Percentiles rank a stretch among this genome's conserved stretches.
phyloP scores from a whole-genome alignment of 2,113 vertebrate species.

The Eurypyga helias region DNA sequence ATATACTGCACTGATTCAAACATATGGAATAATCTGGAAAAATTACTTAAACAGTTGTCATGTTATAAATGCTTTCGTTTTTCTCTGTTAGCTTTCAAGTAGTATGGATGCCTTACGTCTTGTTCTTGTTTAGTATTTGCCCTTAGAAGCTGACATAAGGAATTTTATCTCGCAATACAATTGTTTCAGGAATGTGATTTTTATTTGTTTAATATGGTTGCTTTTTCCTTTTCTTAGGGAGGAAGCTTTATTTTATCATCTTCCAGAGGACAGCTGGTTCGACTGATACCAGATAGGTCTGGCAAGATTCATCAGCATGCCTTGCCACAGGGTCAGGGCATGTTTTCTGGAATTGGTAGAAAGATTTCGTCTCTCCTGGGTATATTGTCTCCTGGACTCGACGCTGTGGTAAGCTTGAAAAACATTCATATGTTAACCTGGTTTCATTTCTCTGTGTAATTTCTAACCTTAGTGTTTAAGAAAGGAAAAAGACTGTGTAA shows the following conservation, averaged over 20 bases:
- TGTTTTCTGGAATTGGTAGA: conserved; percentile 94
- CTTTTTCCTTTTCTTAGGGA: conserved; percentile 75
- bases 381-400: conserved; percentile 86
- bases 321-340: conserved; percentile 88
- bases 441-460: not conserved
- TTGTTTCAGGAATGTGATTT: not conserved
- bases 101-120: not conserved
- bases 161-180: not conserved
- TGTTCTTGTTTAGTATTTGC: not conserved
- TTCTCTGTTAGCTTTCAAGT: not conserved
- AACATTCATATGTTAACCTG: not conserved
- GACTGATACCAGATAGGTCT: conserved; percentile 79
- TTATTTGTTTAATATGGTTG: not conserved
- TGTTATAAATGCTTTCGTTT: not conserved
- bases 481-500: not conserved
- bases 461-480: not conserved
- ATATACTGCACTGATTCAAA: not conserved
- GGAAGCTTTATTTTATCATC: conserved; percentile 90
- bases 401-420: conserved; percentile 83
- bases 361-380: conserved; percentile 93
- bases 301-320: conserved; percentile 86
- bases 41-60: not conserved
- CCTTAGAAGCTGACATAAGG: not conserved
- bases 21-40: not conserved
- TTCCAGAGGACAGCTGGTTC: conserved; percentile 80